Conservation (phyloP, 2,888 invertebrate species). For the Villa cingulata region DNA sequence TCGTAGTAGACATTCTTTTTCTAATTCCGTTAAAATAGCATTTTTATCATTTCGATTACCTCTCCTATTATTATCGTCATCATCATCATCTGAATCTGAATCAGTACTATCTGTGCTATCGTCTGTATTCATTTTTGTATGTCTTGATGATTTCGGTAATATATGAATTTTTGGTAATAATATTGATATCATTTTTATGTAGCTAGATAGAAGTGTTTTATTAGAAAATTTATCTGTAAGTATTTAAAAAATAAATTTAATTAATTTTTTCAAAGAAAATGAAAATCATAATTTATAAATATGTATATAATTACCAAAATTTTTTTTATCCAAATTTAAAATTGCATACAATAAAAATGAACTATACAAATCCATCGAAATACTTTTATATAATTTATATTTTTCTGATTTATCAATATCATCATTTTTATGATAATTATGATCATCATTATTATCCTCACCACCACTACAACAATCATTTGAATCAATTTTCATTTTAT, state of each 20-base stretch:
- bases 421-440: background rate
- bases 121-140: constrained; percentile 13
- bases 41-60: constrained; percentile 25
- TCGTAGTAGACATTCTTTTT: constrained; percentile 26
- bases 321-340: constrained; percentile 29
- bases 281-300: no score
- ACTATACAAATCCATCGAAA: constrained; percentile 9
- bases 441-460: background rate
- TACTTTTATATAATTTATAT: background rate
- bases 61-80: constrained; percentile 22
- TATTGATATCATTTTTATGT: constrained; percentile 30
- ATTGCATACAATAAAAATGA: constrained; percentile 31
- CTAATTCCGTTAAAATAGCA: constrained; percentile 14
- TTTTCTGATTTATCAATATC: no score
- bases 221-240: constrained; percentile 21
- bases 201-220: constrained; percentile 11
- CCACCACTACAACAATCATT: constrained; percentile 7
- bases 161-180: constrained; percentile 30
- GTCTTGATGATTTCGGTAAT: constrained; percentile 29
- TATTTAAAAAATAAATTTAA: background rate
- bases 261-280: no score
- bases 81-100: constrained; percentile 1
- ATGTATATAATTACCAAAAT: constrained; percentile 20
- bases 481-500: constrained; percentile 17
- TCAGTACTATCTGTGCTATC: constrained; percentile 17